These are phyloP conservation scores for Dorcus hopei DNA, from an alignment of 2,888 invertebrate species.

Conservation along the genomic window DNA sequence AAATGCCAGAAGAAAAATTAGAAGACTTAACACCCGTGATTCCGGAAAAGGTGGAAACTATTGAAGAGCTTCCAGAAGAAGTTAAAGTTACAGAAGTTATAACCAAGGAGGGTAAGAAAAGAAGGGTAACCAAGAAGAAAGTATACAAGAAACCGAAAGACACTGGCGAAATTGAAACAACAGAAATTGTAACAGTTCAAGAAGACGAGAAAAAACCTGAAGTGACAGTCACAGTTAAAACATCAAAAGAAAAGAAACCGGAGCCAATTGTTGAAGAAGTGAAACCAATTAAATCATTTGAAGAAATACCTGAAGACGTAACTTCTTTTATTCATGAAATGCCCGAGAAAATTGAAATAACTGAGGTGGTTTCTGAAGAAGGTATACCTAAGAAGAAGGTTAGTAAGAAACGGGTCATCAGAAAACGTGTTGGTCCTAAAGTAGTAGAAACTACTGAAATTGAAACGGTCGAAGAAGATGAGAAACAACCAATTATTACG, in stretches of 20 bases:
- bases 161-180: slow-evolving; percentile 39
- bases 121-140: slow-evolving; percentile 35
- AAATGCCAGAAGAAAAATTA: slow-evolving; percentile 30
- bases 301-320: slow-evolving; percentile 20
- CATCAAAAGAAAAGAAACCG: slow-evolving; percentile 17
- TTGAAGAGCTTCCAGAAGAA: slow-evolving; percentile 34
- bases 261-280: slow-evolving; percentile 22
- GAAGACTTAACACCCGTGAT: slow-evolving; percentile 5
- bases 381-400: slow-evolving; percentile 35
- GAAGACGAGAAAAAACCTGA: slow-evolving; percentile 32
- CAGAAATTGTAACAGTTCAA: slow-evolving; percentile 40
- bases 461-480: slow-evolving; percentile 34
- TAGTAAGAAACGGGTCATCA: slow-evolving; percentile 25
- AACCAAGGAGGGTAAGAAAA: slow-evolving; percentile 26
- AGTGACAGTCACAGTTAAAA: slow-evolving; percentile 33
- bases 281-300: slow-evolving; percentile 34
- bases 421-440: slow-evolving; percentile 26
- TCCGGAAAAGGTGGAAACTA: slow-evolving; percentile 14
- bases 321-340: slow-evolving; percentile 17
- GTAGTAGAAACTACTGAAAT: slow-evolving; percentile 38
- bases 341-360: slow-evolving; percentile 35
- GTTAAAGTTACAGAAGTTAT: slow-evolving; percentile 37
- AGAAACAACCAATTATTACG: slow-evolving; percentile 39
- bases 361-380: slow-evolving; percentile 38
- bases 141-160: slow-evolving; percentile 35